Evolutionary conservation across 2,797 vertebrate species (phyloP).

Genomic region (Salmo trutta): DNA sequence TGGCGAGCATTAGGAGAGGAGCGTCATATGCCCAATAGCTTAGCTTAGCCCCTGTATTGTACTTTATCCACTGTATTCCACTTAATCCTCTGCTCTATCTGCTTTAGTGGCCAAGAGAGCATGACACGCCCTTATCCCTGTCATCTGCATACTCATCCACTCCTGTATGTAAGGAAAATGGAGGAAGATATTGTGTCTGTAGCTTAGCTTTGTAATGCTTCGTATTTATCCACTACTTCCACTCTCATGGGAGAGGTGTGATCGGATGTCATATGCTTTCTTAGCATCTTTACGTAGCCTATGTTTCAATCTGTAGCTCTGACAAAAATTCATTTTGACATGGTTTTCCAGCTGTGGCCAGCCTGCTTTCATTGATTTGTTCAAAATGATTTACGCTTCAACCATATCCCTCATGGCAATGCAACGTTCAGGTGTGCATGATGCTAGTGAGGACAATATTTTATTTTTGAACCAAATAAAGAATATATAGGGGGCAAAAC

Average conservation of each 20-base stretch:
- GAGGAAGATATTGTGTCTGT: constrained; percentile 34
- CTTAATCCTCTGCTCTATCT: constrained; percentile 69
- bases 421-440: neutral
- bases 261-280: neutral
- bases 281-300: neutral
- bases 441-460: neutral
- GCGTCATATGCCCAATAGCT: constrained; percentile 56
- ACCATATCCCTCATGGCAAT: neutral
- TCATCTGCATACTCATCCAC: constrained; percentile 66
- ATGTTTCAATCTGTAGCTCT: neutral
- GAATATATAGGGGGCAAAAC: no score
- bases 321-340: neutral
- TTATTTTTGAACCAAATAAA: neutral
- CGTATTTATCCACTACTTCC: neutral
- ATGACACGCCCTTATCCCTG: constrained; percentile 72
- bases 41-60: constrained; percentile 71
- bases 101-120: constrained; percentile 68
- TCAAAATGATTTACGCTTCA: no score
- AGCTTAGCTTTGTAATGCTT: constrained; percentile 49
- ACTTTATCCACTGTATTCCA: constrained; percentile 63
- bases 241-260: no score
- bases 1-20: constrained; percentile 50
- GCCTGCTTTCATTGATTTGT: neutral
- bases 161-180: constrained; percentile 48
- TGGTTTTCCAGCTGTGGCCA: neutral